Percentiles rank a stretch among this genome's conserved stretches.
Conservation (phyloP, 2,113 vertebrate species). For the Eolophus roseicapilla region DNA sequence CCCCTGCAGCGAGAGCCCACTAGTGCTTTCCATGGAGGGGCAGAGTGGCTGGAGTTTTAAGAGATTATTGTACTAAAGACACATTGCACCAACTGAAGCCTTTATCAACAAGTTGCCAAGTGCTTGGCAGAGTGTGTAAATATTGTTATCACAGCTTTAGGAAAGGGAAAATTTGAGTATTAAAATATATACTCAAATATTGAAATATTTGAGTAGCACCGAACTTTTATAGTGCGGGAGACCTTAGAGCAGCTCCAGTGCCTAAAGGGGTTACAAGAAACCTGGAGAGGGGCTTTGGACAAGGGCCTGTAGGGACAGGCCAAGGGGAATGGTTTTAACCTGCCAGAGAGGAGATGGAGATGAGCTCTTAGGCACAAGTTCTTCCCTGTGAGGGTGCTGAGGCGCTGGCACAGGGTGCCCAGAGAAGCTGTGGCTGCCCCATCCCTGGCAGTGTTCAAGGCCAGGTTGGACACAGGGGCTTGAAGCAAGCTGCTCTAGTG, state of each 20-base stretch:
- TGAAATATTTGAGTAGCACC: background rate
- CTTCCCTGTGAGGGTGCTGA: too few species aligned
- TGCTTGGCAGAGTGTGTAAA: background rate
- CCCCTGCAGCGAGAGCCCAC: background rate
- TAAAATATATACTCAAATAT: background rate
- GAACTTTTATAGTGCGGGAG: background rate
- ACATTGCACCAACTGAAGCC: accelerated
- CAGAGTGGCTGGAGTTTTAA: background rate
- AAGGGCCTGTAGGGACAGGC: background rate
- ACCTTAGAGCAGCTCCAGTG: background rate
- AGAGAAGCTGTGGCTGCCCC: background rate
- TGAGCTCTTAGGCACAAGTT: too few species aligned
- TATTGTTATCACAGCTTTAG: background rate
- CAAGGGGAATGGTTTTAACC: background rate
- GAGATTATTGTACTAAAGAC: background rate
- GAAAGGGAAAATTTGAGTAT: background rate
- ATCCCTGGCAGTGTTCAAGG: background rate
- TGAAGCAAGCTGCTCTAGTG: too few species aligned
- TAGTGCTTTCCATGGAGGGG: accelerated
- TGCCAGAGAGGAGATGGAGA: background rate
- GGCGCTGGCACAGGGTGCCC: too few species aligned
- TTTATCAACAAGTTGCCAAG: background rate
- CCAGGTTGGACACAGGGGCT: too few species aligned
- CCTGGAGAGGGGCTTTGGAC: background rate
- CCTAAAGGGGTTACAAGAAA: background rate